These are phyloP conservation scores for Callopanchax toddi DNA, from an alignment of 2,113 vertebrate species.

Conservation along the genomic window DNA sequence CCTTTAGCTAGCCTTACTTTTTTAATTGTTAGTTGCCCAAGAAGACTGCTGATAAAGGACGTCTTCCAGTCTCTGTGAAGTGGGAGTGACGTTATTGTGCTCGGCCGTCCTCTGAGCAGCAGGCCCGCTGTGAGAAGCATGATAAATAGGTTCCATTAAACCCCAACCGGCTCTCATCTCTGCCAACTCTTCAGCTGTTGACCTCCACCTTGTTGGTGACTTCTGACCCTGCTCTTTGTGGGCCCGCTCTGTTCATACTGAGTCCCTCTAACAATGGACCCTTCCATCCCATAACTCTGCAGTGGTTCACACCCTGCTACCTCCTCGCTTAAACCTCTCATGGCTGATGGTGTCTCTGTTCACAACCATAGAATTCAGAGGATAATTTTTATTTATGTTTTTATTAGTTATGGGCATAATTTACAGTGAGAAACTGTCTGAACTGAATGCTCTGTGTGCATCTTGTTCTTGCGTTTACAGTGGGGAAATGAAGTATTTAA, in stretches of 20 bases:
- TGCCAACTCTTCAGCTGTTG: constrained; percentile 72
- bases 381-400: background rate
- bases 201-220: constrained; percentile 62
- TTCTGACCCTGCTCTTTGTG: constrained; percentile 73
- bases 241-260: constrained; percentile 34
- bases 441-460: constrained; percentile 7
- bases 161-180: constrained; percentile 16
- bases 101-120: background rate
- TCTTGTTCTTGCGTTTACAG: constrained; percentile 1
- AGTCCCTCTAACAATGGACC: constrained; percentile 56
- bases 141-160: constrained; percentile 56
- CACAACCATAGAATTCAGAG: constrained; percentile 29
- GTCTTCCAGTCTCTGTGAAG: constrained; percentile 21
- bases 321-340: constrained; percentile 19
- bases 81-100: constrained; percentile 15
- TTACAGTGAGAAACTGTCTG: constrained; percentile 52
- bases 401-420: constrained; percentile 40
- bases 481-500: too few species aligned
- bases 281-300: constrained; percentile 48
- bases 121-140: constrained; percentile 35
- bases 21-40: constrained; percentile 14
- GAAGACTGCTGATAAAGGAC: constrained; percentile 29
- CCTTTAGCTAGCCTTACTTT: constrained; percentile 17
- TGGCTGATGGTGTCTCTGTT: constrained; percentile 16
- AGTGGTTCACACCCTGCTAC: constrained; percentile 36